These are phyloP conservation scores for Mugil cephalus DNA, from an alignment of 2,113 vertebrate species.

Conservation along the genomic window DNA sequence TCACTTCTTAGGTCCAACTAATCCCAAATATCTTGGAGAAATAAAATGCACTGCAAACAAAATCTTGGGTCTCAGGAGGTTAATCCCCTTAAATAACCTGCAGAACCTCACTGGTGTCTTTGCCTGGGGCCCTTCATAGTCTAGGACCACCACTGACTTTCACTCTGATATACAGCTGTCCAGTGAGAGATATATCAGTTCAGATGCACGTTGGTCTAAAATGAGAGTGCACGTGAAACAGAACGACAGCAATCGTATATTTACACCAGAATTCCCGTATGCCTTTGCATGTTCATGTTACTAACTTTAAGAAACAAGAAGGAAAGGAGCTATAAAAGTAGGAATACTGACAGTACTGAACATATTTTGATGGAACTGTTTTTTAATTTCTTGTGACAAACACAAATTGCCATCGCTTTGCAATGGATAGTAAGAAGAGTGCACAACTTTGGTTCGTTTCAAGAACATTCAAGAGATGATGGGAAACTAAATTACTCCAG, in stretches of 20 bases:
- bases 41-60: too few species aligned
- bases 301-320: background rate
- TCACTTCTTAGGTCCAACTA: too few species aligned
- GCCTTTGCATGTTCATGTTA: background rate
- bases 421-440: background rate
- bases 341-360: background rate
- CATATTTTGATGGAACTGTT: background rate
- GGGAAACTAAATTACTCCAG: constrained; percentile 34
- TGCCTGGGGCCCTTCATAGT: too few species aligned
- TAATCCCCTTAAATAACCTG: too few species aligned
- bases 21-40: too few species aligned
- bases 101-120: too few species aligned
- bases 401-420: background rate
- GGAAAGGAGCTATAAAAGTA: background rate
- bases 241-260: background rate
- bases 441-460: constrained; percentile 22
- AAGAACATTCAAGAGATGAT: constrained; percentile 30
- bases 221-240: background rate
- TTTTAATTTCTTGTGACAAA: constrained; percentile 9
- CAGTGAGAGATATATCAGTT: background rate
- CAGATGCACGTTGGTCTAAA: background rate
- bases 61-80: too few species aligned
- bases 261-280: background rate
- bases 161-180: too few species aligned
- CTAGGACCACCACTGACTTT: too few species aligned